Percentiles rank a stretch among this genome's conserved stretches.
phyloP scores from a whole-genome alignment of 2,797 vertebrate genomes.

The Megalops cyprinoides region DNA sequence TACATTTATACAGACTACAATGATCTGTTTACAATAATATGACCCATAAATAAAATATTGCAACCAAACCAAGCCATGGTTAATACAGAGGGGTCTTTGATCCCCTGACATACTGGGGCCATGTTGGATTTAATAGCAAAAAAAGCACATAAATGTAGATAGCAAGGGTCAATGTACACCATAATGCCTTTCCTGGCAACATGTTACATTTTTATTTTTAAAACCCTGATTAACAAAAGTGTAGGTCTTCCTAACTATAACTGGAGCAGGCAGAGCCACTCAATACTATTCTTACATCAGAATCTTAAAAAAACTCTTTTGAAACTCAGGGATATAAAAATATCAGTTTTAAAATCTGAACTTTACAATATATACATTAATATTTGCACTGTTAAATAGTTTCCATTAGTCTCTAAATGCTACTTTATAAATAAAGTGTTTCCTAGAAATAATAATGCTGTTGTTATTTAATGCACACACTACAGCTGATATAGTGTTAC shows the following conservation, averaged over 20 bases:
- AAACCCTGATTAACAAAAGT: constrained; percentile 70
- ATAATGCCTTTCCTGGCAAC: constrained; percentile 26
- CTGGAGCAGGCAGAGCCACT: constrained; percentile 49
- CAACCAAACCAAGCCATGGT: constrained; percentile 73
- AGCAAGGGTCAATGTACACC: constrained; percentile 50
- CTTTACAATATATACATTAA: constrained; percentile 96
- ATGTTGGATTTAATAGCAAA: constrained; percentile 48
- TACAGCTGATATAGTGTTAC: constrained; percentile 15
- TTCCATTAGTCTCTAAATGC: constrained; percentile 82
- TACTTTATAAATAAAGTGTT: constrained; percentile 90
- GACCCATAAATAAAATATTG: constrained; percentile 86
- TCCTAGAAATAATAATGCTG: constrained; percentile 63
- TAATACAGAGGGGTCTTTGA: constrained; percentile 74
- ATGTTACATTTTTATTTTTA: constrained; percentile 49
- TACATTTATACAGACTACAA: constrained; percentile 88
- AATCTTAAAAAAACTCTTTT: constrained; percentile 65
- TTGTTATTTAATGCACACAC: constrained; percentile 68
- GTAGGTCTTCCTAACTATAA: constrained; percentile 61
- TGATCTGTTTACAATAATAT: constrained; percentile 74
- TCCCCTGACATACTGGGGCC: constrained; percentile 69
- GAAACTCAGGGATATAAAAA: constrained; percentile 92
- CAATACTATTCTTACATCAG: neutral
- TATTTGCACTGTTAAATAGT: constrained; percentile 93
- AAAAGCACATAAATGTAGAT: constrained; percentile 49
- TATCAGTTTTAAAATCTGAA: constrained; percentile 89